A percentile compares a stretch with the other conserved stretches of the same genome.
phyloP scores from a whole-genome alignment of 2,888 invertebrate genomes.

The Philhelius pedissequus region DNA sequence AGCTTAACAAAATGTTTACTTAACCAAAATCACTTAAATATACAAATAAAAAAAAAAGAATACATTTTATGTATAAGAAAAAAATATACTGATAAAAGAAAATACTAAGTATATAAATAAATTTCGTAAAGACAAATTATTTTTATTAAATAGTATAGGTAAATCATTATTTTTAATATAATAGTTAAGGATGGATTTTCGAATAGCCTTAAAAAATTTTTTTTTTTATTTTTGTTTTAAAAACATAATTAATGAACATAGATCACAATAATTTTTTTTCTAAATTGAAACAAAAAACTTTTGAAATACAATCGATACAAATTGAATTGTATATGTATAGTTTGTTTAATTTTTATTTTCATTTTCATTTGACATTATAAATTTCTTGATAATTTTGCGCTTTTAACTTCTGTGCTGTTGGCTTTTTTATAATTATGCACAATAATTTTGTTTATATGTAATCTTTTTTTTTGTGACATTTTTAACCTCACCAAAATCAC shows the following conservation, averaged over 20 bases:
- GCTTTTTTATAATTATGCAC: constrained; percentile 11
- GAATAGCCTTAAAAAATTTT: constrained; percentile 5
- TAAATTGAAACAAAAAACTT: constrained; percentile 9
- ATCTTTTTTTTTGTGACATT: not conserved
- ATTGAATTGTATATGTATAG: constrained; percentile 16
- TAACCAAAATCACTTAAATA: constrained; percentile 12
- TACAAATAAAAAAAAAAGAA: constrained; percentile 24
- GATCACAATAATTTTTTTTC: constrained; percentile 50
- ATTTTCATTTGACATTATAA: constrained; percentile 27
- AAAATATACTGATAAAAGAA: constrained; percentile 18
- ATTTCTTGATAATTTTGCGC: constrained; percentile 48
- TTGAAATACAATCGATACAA: constrained; percentile 51
- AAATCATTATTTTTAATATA: constrained; percentile 12
- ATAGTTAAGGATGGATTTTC: constrained; percentile 57
- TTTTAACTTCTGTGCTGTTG: constrained; percentile 39
- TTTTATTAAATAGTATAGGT: constrained; percentile 20
- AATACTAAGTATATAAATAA: constrained; percentile 40
- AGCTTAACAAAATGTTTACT: not conserved
- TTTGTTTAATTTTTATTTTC: constrained; percentile 24
- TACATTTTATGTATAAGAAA: constrained; percentile 54
- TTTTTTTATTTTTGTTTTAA: constrained; percentile 21
- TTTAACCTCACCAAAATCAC: constrained; percentile 16
- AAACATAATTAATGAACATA: constrained; percentile 51
- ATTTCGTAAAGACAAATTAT: constrained; percentile 3
- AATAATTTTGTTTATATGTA: not conserved